Conservation (phyloP, 2,113 vertebrate genomes). For the Onychostoma macrolepis region DNA sequence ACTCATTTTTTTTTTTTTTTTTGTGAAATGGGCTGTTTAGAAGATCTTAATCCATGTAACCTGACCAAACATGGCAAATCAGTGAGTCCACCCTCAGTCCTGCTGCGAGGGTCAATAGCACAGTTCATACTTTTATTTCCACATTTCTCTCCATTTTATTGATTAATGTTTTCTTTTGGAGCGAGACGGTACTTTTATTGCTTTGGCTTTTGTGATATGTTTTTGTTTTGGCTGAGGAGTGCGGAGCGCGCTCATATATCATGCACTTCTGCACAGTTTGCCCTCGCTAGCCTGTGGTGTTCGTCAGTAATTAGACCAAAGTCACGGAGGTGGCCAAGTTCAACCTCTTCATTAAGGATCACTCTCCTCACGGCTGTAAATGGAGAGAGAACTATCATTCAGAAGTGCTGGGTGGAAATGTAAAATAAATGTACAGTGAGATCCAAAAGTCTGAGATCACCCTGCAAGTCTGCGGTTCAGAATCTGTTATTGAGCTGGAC, state of each 20-base stretch:
- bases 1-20: not conserved
- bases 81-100: slow-evolving; percentile 53
- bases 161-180: slow-evolving; percentile 53
- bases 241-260: slow-evolving; percentile 44
- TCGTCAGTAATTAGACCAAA: slow-evolving; percentile 46
- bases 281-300: slow-evolving; percentile 28
- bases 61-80: slow-evolving; percentile 55
- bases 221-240: slow-evolving; percentile 55
- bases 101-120: slow-evolving; percentile 62
- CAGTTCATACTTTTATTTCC: slow-evolving; percentile 55
- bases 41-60: slow-evolving; percentile 41
- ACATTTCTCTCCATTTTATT: slow-evolving; percentile 48
- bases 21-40: not conserved
- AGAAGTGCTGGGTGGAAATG: not conserved
- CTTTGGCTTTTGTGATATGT: slow-evolving; percentile 44
- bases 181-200: slow-evolving; percentile 51
- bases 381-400: not conserved
- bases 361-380: not conserved
- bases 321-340: slow-evolving; percentile 34
- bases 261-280: slow-evolving; percentile 30
- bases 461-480: not conserved
- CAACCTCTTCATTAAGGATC: slow-evolving; percentile 27
- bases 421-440: not conserved
- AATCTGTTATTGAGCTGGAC: not conserved
- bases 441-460: not conserved